Conservation (phyloP, 2,888 invertebrate species). For the Autographa gamma region DNA sequence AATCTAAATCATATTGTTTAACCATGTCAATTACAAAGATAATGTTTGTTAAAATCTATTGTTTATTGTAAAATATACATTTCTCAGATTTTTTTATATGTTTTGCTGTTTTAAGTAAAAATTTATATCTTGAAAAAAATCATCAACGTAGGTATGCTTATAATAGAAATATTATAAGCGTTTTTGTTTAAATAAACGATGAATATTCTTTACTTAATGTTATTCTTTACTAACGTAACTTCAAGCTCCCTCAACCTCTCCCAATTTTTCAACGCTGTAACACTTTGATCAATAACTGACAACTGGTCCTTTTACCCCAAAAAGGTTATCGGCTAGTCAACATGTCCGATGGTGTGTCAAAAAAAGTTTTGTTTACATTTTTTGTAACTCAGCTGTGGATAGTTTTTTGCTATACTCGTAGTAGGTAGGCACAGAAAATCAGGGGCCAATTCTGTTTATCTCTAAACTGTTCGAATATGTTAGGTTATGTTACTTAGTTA, state of each 20-base stretch:
- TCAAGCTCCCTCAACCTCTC: neutral
- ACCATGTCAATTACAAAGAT: too few species aligned
- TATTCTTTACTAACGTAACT: too few species aligned
- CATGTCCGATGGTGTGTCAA: slow-evolving; percentile 64
- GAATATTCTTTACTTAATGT: too few species aligned
- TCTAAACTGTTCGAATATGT: slow-evolving; percentile 40
- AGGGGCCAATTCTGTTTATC: slow-evolving; percentile 46
- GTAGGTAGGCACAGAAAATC: slow-evolving; percentile 47
- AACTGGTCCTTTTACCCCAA: slow-evolving; percentile 53
- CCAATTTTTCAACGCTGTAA: neutral
- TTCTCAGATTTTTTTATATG: too few species aligned
- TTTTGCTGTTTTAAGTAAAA: too few species aligned
- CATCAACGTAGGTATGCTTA: too few species aligned
- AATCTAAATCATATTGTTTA: neutral
- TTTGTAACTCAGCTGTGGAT: slow-evolving; percentile 69
- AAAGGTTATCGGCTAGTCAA: slow-evolving; percentile 60
- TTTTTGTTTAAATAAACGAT: too few species aligned
- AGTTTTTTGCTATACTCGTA: slow-evolving; percentile 65
- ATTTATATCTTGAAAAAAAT: too few species aligned
- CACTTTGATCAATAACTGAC: neutral
- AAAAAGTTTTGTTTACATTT: slow-evolving; percentile 76
- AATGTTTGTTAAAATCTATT: too few species aligned
- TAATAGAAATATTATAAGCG: too few species aligned
- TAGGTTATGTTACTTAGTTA: slow-evolving; percentile 22
- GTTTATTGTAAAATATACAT: too few species aligned